A percentile compares a stretch with the other conserved stretches of the same genome.
phyloP scores from a whole-genome alignment of 2,888 invertebrate genomes.

The Patella pellucida region DNA sequence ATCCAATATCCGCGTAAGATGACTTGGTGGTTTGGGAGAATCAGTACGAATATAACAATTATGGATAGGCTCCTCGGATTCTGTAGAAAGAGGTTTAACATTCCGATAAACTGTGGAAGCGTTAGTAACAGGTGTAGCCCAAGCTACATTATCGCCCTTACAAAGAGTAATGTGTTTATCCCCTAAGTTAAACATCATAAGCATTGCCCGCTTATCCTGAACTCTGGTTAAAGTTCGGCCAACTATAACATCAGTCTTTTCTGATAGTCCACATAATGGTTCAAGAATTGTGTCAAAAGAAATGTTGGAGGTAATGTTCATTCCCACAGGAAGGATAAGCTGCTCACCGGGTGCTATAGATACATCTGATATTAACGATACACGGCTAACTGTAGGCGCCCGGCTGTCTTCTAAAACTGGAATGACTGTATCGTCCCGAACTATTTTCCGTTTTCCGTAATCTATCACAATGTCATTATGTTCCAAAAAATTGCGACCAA shows the following conservation, averaged over 20 bases:
- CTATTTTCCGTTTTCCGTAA: background rate
- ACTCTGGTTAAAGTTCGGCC: background rate
- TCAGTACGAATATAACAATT: background rate
- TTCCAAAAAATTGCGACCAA: conserved; percentile 1
- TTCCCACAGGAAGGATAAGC: conserved; percentile 6
- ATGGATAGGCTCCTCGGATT: background rate
- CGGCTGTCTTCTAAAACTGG: background rate
- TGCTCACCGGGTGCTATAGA: background rate
- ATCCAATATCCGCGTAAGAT: background rate
- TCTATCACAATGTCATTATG: background rate
- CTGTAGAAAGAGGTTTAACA: too few relatives aligned
- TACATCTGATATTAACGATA: background rate
- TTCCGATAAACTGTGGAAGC: too few relatives aligned
- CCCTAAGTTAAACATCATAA: conserved; percentile 6
- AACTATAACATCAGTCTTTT: background rate
- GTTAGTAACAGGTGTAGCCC: too few relatives aligned
- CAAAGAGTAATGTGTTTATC: too few relatives aligned
- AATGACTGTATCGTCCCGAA: background rate
- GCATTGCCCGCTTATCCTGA: background rate
- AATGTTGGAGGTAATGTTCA: background rate
- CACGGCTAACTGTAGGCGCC: background rate
- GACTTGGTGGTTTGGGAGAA: background rate
- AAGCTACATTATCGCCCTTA: too few relatives aligned
- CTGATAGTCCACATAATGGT: background rate
- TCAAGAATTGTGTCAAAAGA: background rate